Percentiles rank a stretch among this genome's conserved stretches.
phyloP scores from a whole-genome alignment of 2,888 invertebrate genomes.

The Oxytorus armatus region DNA sequence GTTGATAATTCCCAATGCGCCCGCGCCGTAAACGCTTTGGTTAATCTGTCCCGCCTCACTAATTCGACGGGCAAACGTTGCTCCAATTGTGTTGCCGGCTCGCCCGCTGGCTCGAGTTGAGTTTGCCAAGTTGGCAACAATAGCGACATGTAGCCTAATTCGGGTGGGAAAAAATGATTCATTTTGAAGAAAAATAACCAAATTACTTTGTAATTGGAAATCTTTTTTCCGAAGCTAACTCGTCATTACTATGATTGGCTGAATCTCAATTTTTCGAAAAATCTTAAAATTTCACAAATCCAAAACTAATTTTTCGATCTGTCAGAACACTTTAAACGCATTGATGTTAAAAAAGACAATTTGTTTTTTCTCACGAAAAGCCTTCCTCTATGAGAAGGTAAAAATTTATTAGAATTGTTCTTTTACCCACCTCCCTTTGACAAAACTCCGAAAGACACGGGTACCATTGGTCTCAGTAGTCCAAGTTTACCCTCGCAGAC shows the following conservation, averaged over 20 bases:
- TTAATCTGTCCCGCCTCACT: constrained; percentile 91
- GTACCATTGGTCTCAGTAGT: constrained; percentile 95
- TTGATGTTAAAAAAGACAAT: background rate
- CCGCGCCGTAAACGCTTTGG: constrained; percentile 92
- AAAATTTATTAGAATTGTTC: no score
- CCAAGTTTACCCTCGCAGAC: constrained; percentile 97
- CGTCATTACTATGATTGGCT: no score
- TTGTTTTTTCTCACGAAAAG: background rate
- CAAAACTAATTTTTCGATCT: no score
- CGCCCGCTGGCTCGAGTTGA: constrained; percentile 83
- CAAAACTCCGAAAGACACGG: constrained; percentile 97
- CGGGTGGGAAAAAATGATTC: constrained; percentile 9
- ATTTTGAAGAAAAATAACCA: background rate
- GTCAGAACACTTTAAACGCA: no score
- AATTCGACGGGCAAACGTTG: constrained; percentile 90
- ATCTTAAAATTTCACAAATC: no score
- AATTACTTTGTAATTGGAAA: background rate
- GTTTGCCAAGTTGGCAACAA: constrained; percentile 95
- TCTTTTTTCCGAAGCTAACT: no score
- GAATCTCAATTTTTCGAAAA: no score
- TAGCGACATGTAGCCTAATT: constrained; percentile 94
- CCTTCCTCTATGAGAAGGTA: background rate
- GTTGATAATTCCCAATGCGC: constrained; percentile 98
- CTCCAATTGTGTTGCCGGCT: constrained; percentile 83
- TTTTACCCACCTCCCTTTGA: constrained; percentile 91